phyloP scores from a whole-genome alignment of 1,140 invertebrate genomes.

The Drosophila sproati region DNA sequence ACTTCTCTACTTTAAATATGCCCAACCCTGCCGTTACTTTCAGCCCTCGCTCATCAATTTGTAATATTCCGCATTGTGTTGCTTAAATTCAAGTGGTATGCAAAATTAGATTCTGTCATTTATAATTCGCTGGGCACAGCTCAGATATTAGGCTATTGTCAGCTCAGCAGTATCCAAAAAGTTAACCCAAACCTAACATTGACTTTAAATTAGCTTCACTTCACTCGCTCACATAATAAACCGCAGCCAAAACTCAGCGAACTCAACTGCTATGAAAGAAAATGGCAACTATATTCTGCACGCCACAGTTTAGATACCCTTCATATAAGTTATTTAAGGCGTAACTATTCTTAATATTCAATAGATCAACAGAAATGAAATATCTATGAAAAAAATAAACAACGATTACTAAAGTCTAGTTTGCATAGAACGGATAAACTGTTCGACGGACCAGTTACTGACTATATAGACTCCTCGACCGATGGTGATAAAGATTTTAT shows the following conservation, averaged over 20 bases:
- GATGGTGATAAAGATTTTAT: not conserved
- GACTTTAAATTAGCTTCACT: conserved; percentile 75
- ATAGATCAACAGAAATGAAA: not conserved
- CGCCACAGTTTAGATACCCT: no score
- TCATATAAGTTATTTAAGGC: no score
- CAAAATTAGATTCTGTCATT: conserved; percentile 5
- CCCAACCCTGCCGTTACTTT: not conserved
- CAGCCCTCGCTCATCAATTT: conserved; percentile 5
- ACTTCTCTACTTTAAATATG: not conserved
- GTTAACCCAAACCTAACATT: conserved; percentile 50
- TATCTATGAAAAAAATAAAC: no score
- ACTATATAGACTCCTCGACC: no score
- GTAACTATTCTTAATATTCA: no score
- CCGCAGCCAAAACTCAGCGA: conserved; percentile 46
- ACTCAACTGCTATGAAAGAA: conserved; percentile 16
- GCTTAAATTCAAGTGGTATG: conserved; percentile 7
- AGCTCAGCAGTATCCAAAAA: not conserved
- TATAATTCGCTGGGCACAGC: conserved; percentile 4
- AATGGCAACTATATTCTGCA: no score
- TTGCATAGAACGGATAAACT: no score
- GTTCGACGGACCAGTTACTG: no score
- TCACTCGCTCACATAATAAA: conserved; percentile 68
- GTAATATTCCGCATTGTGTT: not conserved
- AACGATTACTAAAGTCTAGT: no score
- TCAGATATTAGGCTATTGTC: conserved; percentile 7